phyloP scores from a whole-genome alignment of 2,797 vertebrate species.

The Gymnothorax reevesii region DNA sequence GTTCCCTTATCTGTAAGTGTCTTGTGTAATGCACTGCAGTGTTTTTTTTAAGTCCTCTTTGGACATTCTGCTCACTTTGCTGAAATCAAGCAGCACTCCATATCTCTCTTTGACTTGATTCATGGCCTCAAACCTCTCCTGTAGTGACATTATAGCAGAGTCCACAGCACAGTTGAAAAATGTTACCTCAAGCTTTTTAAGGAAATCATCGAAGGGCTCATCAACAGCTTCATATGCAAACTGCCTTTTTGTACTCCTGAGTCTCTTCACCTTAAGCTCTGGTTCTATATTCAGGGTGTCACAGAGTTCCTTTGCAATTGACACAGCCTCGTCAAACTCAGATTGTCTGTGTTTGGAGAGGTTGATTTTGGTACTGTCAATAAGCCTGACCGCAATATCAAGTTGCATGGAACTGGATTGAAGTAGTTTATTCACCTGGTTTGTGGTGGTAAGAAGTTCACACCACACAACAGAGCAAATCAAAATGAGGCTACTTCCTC shows the following conservation, averaged over 20 bases:
- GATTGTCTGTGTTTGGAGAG: conserved; percentile 26
- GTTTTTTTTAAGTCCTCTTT: too few species aligned
- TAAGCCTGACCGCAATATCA: background rate
- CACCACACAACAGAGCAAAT: too few species aligned
- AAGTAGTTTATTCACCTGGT: conserved; percentile 11
- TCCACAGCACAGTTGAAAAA: too few species aligned
- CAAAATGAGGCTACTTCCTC: too few species aligned
- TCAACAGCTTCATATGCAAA: conserved; percentile 26
- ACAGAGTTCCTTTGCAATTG: conserved; percentile 23
- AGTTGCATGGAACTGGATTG: conserved; percentile 28
- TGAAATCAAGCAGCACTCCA: too few species aligned
- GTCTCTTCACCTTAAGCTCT: conserved; percentile 26
- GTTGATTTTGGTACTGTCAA: background rate
- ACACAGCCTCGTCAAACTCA: conserved; percentile 27
- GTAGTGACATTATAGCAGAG: too few species aligned
- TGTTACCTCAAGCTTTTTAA: conserved; percentile 20
- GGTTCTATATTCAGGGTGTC: conserved; percentile 26
- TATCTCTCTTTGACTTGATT: too few species aligned
- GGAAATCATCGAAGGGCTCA: conserved; percentile 26
- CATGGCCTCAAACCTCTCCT: too few species aligned
- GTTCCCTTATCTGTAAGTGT: too few species aligned
- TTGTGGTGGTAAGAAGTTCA: too few species aligned
- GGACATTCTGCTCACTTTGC: too few species aligned
- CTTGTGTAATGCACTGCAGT: too few species aligned
- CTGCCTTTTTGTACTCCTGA: conserved; percentile 29